These are phyloP conservation scores for Pedetes capensis DNA, from an alignment of 2,113 vertebrate genomes.

Conservation along the genomic window DNA sequence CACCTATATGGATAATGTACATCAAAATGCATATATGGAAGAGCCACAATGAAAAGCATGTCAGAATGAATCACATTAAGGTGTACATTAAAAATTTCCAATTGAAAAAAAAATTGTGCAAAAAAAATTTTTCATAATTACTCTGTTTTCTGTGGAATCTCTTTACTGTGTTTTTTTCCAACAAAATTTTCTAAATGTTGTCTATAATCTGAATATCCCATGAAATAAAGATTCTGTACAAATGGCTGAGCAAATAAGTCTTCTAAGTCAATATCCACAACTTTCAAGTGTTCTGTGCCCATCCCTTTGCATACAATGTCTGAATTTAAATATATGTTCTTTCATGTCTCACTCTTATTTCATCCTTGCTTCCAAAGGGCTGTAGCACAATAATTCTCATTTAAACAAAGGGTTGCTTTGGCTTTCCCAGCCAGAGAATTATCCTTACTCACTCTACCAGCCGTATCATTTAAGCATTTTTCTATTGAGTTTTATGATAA, in stretches of 20 bases:
- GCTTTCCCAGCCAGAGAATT: background rate
- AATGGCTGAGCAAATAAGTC: background rate
- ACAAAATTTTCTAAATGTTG: background rate
- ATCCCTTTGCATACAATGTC: background rate
- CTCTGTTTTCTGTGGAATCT: background rate
- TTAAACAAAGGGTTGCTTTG: background rate
- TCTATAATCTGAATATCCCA: background rate
- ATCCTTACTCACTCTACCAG: background rate
- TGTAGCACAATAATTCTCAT: background rate
- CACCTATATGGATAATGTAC: too few relatives aligned
- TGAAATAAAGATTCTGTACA: conserved; percentile 18
- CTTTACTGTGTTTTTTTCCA: conserved; percentile 9
- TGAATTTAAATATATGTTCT: background rate
- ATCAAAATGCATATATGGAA: too few relatives aligned
- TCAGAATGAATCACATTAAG: too few relatives aligned
- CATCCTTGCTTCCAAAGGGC: background rate
- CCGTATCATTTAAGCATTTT: background rate
- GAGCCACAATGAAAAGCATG: too few relatives aligned
- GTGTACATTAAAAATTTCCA: too few relatives aligned
- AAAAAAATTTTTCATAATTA: background rate
- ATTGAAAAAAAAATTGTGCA: too few relatives aligned
- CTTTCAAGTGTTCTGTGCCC: background rate
- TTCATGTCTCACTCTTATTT: background rate
- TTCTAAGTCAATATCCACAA: background rate
- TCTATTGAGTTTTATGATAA: background rate